Conservation (phyloP, 2,888 invertebrate species). For the Sphecodes monilicornis region DNA sequence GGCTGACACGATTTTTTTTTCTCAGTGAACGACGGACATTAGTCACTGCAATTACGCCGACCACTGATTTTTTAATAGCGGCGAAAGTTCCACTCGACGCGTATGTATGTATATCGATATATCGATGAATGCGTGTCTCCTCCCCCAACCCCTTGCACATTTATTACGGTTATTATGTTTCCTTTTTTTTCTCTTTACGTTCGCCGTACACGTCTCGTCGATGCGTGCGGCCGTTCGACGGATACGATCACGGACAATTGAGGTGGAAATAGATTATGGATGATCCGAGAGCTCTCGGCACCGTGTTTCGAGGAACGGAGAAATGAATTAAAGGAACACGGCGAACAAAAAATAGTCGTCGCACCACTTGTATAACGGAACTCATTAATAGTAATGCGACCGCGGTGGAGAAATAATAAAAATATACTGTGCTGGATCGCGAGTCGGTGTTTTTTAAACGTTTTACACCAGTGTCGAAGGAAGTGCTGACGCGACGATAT, state of each 20-base stretch:
- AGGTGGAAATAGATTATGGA: constrained; percentile 25
- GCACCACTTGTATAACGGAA: background rate
- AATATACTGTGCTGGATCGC: background rate
- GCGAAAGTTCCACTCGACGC: constrained; percentile 39
- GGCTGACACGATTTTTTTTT: constrained; percentile 27
- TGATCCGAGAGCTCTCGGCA: background rate
- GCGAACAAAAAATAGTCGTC: background rate
- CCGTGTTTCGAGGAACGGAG: background rate
- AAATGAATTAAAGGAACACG: background rate
- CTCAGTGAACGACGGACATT: constrained; percentile 37
- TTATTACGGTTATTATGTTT: constrained; percentile 45
- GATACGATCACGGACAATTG: constrained; percentile 32
- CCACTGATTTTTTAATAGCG: constrained; percentile 54
- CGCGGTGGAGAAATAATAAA: background rate
- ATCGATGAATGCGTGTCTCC: constrained; percentile 15
- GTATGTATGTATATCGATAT: no score
- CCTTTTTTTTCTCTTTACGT: constrained; percentile 20
- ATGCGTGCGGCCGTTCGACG: constrained; percentile 8
- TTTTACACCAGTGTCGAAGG: no score
- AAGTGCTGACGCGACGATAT: no score
- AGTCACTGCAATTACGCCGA: constrained; percentile 52
- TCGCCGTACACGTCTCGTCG: background rate
- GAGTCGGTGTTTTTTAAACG: no score
- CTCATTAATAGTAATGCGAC: background rate
- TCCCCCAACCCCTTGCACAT: background rate